Evolutionary conservation across 2,888 invertebrate genomes (phyloP).

Genomic region (Pristionchus arcanus): DNA sequence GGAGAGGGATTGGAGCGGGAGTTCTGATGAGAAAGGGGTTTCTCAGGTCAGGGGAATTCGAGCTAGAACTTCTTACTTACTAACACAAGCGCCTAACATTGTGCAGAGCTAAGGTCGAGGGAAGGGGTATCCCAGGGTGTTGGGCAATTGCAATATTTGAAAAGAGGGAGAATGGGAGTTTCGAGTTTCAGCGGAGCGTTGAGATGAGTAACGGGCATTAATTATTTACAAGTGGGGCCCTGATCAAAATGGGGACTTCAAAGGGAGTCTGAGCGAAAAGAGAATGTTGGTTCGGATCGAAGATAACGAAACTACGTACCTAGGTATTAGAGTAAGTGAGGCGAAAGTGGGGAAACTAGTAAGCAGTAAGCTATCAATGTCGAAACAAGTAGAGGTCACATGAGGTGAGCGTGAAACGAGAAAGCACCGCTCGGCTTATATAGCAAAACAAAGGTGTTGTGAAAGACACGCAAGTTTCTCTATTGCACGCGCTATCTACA

Average conservation of each 20-base stretch:
- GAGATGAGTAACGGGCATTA: too few species aligned
- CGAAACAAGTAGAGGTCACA: background rate
- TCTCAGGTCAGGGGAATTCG: background rate
- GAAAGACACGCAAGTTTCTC: background rate
- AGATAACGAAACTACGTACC: too few species aligned
- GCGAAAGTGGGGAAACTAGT: too few species aligned
- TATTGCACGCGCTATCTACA: too few species aligned
- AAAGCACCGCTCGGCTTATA: background rate
- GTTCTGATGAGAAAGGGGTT: background rate
- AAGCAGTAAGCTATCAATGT: too few species aligned
- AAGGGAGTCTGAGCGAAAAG: too few species aligned
- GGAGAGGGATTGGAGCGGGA: too few species aligned
- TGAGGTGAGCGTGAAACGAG: slow-evolving; percentile 6
- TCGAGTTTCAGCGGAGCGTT: background rate
- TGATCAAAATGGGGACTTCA: too few species aligned
- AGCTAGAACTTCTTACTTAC: background rate
- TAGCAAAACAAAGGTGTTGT: background rate
- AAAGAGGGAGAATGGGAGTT: background rate
- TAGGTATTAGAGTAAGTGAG: too few species aligned
- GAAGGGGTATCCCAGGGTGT: background rate
- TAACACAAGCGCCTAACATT: background rate
- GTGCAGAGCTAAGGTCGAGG: background rate
- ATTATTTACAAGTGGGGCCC: too few species aligned
- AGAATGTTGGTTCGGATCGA: too few species aligned
- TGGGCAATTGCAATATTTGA: background rate